phyloP scores from a whole-genome alignment of 2,888 invertebrate genomes.

The Rhaphigaster nebulosa region DNA sequence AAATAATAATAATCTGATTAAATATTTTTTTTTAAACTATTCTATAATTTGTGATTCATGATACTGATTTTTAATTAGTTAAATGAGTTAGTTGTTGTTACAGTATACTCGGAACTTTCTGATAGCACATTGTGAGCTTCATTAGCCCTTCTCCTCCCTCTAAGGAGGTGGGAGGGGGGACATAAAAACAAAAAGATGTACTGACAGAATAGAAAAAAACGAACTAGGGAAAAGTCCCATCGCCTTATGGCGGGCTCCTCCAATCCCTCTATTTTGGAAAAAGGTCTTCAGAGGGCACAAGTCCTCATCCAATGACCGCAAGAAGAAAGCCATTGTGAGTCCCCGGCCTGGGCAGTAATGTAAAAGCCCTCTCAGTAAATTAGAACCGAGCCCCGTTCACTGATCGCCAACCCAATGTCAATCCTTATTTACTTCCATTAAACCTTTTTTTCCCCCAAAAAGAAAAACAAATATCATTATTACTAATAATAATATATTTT shows the following conservation, averaged over 20 bases:
- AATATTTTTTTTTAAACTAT: too few species aligned
- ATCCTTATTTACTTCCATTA: not conserved
- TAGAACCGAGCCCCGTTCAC: not conserved
- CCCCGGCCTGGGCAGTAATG: not conserved
- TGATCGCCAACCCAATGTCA: not conserved
- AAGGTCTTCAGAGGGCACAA: conserved; percentile 39
- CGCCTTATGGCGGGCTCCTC: not conserved
- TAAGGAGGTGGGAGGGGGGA: not conserved
- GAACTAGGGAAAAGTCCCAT: conserved; percentile 18
- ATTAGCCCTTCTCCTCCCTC: not conserved
- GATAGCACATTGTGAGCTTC: not conserved
- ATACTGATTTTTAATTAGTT: not conserved
- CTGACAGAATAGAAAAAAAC: not conserved
- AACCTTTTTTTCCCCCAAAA: not conserved
- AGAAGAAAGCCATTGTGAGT: conserved; percentile 37
- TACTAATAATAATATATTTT: not conserved
- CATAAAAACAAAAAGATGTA: not conserved
- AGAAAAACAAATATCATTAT: not conserved
- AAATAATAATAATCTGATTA: too few species aligned
- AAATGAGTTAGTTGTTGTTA: not conserved
- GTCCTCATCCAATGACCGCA: conserved; percentile 27
- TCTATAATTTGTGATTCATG: not conserved
- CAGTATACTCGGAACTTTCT: not conserved
- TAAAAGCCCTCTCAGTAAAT: conserved; percentile 28
- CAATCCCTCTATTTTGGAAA: conserved; percentile 42